Conservation (phyloP, 2,797 vertebrate species). For the Lophotriccus pileatus region DNA sequence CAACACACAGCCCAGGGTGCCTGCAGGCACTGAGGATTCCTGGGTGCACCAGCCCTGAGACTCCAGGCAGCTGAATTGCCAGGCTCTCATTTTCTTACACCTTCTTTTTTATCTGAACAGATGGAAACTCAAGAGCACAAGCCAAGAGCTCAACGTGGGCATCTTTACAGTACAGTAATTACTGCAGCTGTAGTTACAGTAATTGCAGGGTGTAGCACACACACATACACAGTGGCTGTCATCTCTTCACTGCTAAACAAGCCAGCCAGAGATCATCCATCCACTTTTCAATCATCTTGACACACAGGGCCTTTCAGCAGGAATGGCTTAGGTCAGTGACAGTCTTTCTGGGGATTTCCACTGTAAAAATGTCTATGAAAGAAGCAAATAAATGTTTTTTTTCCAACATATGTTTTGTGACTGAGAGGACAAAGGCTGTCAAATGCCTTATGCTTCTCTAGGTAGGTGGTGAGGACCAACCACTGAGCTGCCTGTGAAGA, state of each 20-base stretch:
- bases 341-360: neutral
- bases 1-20: neutral
- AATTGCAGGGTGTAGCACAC: conserved; percentile 5
- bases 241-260: neutral
- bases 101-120: conserved; percentile 66
- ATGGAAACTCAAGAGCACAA: conserved; percentile 60
- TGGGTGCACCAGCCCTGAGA: neutral
- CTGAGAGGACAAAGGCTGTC: neutral
- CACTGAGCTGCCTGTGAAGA: neutral
- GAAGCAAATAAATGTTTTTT: neutral
- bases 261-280: neutral
- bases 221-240: neutral
- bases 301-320: neutral
- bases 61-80: neutral
- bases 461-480: neutral
- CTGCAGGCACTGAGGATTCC: neutral
- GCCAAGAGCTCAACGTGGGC: conserved; percentile 62
- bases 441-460: neutral
- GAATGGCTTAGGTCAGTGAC: neutral
- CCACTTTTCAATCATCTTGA: neutral
- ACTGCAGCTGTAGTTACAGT: conserved; percentile 40
- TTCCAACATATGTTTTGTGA: neutral
- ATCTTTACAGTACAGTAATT: conserved; percentile 53
- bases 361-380: neutral
- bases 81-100: neutral